phyloP scores from a whole-genome alignment of 2,888 invertebrate species.

The Chrysolina americana region DNA sequence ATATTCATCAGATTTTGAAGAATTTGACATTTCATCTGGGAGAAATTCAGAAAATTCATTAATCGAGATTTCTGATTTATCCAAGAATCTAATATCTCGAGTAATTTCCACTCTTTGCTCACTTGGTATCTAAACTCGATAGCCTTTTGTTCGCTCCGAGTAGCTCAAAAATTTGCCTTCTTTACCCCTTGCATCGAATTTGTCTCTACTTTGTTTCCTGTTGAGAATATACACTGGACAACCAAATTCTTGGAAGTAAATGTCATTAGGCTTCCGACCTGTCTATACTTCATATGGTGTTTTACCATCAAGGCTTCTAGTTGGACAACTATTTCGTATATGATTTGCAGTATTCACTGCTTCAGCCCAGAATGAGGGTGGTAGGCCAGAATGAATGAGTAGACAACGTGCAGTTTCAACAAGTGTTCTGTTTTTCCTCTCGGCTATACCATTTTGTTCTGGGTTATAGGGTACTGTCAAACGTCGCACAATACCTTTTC shows the following conservation, averaged over 20 bases:
- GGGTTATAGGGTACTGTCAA: background rate
- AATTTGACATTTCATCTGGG: background rate
- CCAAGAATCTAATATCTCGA: background rate
- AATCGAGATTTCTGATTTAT: background rate
- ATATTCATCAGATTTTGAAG: background rate
- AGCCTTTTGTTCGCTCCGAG: background rate
- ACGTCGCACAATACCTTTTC: background rate
- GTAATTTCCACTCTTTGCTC: background rate
- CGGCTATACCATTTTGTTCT: conserved; percentile 4
- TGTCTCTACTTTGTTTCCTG: conserved; percentile 43
- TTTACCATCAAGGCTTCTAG: background rate
- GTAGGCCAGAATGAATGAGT: too few relatives aligned
- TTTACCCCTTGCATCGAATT: conserved; percentile 49
- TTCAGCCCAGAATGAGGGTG: too few relatives aligned
- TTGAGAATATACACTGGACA: background rate
- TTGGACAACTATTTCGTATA: too few relatives aligned
- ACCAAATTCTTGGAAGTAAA: conserved; percentile 33
- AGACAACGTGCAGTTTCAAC: background rate
- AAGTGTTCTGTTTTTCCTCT: background rate
- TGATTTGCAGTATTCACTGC: too few relatives aligned
- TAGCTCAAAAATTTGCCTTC: too few relatives aligned
- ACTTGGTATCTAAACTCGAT: background rate
- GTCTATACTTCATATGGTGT: conserved; percentile 53
- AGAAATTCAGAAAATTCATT: background rate
- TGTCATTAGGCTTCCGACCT: conserved; percentile 47